Conservation (phyloP, 2,113 vertebrate genomes). For the Murina feae region DNA sequence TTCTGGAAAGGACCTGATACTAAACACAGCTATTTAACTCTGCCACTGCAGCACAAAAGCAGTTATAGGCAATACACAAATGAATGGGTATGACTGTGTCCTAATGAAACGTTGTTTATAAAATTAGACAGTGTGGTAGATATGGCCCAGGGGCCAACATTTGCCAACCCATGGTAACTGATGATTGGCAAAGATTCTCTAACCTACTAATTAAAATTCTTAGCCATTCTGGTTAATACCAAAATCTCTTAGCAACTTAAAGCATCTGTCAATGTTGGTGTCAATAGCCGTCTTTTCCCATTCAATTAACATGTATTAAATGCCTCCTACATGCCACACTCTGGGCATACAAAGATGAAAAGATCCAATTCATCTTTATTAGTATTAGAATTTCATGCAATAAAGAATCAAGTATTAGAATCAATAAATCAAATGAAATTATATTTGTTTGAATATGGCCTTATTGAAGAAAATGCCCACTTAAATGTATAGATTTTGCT, state of each 20-base stretch:
- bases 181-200: background rate
- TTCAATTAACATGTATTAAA: conserved; percentile 8
- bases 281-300: background rate
- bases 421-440: conserved; percentile 2
- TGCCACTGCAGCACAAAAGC: background rate
- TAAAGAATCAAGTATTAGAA: background rate
- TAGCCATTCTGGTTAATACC: background rate
- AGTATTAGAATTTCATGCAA: background rate
- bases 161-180: background rate
- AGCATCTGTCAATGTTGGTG: background rate
- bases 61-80: background rate
- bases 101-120: background rate
- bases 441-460: background rate
- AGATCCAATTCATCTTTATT: background rate
- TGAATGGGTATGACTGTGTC: background rate
- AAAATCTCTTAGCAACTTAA: background rate
- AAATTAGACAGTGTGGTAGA: background rate
- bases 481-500: background rate
- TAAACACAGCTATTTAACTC: background rate
- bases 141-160: background rate
- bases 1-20: background rate
- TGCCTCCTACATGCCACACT: background rate
- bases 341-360: background rate
- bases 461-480: background rate
- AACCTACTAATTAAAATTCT: background rate